These are phyloP conservation scores for Desmophyllum pertusum DNA, from an alignment of 92 coral and sea anemone genomes.

Conservation along the genomic window DNA sequence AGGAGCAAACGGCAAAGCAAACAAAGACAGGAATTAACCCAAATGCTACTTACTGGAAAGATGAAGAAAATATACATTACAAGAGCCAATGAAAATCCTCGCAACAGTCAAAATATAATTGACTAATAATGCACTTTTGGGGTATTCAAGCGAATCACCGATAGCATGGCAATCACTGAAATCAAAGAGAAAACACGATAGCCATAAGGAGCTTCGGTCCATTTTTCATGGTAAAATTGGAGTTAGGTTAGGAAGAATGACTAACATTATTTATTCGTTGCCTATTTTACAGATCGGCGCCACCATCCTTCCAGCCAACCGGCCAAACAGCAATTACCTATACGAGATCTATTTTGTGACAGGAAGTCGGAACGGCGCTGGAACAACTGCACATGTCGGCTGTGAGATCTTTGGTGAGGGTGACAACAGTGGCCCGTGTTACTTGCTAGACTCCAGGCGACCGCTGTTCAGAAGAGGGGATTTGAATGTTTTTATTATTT, in stretches of 20 bases:
- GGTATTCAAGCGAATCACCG: too few species aligned
- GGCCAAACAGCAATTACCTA: constrained; percentile 43
- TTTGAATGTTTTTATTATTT: constrained; percentile 62
- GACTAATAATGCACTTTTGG: too few species aligned
- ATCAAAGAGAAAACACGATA: too few species aligned
- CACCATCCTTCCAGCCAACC: constrained; percentile 55
- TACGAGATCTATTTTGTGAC: constrained; percentile 76
- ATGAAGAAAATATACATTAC: too few species aligned
- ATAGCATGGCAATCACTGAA: too few species aligned
- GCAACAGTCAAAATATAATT: too few species aligned
- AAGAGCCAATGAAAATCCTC: too few species aligned
- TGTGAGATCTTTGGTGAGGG: constrained; percentile 66
- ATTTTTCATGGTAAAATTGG: too few species aligned
- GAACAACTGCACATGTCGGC: constrained; percentile 73
- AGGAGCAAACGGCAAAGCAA: too few species aligned
- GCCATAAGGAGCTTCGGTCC: too few species aligned
- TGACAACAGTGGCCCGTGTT: constrained; percentile 53
- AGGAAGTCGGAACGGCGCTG: constrained; percentile 62
- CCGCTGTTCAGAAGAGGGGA: constrained; percentile 71
- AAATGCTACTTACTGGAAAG: too few species aligned
- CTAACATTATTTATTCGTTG: background rate
- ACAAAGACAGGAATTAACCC: too few species aligned
- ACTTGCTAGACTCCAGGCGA: constrained; percentile 48
- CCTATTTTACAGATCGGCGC: constrained; percentile 50
- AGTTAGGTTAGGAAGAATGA: background rate